phyloP scores from a whole-genome alignment of 2,797 vertebrate species.

The Aldrovandia affinis region DNA sequence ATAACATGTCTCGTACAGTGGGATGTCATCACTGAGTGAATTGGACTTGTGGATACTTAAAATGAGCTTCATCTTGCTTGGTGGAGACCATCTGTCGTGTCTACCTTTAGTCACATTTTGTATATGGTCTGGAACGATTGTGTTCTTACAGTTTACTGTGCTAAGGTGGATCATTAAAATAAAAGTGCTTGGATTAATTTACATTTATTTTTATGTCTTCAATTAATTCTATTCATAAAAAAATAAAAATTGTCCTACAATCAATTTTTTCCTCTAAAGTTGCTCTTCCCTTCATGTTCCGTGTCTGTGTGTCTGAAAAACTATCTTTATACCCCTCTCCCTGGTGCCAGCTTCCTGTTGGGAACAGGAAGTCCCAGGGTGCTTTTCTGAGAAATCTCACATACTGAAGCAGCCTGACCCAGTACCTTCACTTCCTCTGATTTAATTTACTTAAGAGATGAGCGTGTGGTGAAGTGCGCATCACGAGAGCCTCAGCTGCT shows the following conservation, averaged over 20 bases:
- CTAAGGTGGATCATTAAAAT: neutral
- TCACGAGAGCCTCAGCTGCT: too few relatives aligned
- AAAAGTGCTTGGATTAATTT: neutral
- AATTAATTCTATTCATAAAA: too few relatives aligned
- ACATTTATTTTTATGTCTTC: neutral
- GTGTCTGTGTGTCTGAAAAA: neutral
- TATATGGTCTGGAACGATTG: too few relatives aligned
- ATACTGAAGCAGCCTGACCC: neutral
- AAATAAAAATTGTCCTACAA: too few relatives aligned
- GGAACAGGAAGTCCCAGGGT: neutral
- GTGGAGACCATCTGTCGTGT: neutral
- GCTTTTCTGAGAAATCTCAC: neutral
- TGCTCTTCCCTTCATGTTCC: neutral
- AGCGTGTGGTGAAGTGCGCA: neutral
- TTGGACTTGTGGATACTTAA: neutral
- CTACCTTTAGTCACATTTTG: neutral
- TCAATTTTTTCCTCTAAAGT: too few relatives aligned
- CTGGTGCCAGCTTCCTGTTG: neutral
- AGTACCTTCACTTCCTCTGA: neutral
- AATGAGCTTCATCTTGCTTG: neutral
- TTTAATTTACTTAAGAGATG: neutral
- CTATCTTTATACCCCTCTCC: neutral
- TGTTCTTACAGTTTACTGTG: too few relatives aligned
- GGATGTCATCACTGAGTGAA: neutral
- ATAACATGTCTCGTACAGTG: neutral